A percentile compares a stretch with the other conserved stretches of the same genome.
phyloP scores from a whole-genome alignment of 1,140 invertebrate species.

The Drosophila pachea region DNA sequence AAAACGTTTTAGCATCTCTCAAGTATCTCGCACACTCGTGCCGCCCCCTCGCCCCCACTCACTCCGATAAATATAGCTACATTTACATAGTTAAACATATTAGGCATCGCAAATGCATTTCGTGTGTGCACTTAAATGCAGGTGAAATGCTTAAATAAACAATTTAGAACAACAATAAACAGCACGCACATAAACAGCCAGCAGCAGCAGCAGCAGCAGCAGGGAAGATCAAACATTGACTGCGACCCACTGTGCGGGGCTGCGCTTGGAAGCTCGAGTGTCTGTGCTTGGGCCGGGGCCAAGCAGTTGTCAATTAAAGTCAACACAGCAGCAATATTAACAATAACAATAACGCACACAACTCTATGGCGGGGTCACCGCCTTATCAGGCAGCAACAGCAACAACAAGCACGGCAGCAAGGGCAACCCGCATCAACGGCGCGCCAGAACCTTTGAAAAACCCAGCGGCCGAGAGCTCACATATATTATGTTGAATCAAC shows the following conservation, averaged over 20 bases:
- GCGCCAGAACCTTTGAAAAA: conserved; percentile 45
- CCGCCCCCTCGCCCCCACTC: conserved; percentile 12
- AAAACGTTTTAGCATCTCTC: conserved; percentile 69
- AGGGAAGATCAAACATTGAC: conserved; percentile 1
- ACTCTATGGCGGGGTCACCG: conserved; percentile 36
- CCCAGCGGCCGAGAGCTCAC: conserved; percentile 57
- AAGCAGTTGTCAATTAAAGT: conserved; percentile 71
- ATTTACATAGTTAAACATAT: conserved; percentile 74
- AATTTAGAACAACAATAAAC: conserved; percentile 42
- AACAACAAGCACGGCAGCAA: too few relatives aligned
- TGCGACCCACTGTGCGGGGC: conserved; percentile 42
- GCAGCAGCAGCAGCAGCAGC: conserved; percentile 6
- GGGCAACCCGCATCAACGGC: conserved; percentile 14
- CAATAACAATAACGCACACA: conserved; percentile 35
- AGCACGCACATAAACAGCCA: conserved; percentile 36
- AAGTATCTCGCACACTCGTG: conserved; percentile 53
- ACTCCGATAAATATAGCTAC: conserved; percentile 59
- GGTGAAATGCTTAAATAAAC: conserved; percentile 74
- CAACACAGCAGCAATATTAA: conserved; percentile 49
- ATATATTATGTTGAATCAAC: conserved; percentile 77
- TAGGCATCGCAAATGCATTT: conserved; percentile 59
- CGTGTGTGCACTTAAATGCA: conserved; percentile 35
- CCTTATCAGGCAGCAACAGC: conserved; percentile 51
- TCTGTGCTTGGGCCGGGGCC: conserved; percentile 34
- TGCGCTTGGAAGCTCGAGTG: conserved; percentile 7